These are phyloP conservation scores for Zosterops japonicus DNA, from an alignment of 2,113 vertebrate genomes.

Conservation along the genomic window DNA sequence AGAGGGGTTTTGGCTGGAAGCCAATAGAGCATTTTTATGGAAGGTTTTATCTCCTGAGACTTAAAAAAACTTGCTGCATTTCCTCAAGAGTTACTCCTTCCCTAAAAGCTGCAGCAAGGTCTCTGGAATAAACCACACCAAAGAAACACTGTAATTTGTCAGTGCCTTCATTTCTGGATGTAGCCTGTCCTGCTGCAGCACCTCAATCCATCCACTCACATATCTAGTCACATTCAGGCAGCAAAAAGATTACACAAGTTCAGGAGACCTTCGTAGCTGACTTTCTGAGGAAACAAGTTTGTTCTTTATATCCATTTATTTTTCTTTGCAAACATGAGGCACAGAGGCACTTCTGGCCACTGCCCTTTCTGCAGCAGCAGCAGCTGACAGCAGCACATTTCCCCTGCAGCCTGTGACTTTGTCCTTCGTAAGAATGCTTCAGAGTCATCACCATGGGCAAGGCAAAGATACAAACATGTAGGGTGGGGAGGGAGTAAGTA, in stretches of 20 bases:
- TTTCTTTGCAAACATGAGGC: neutral
- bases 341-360: neutral
- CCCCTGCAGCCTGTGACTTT: neutral
- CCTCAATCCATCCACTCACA: slow-evolving; percentile 19
- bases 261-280: neutral
- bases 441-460: neutral
- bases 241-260: neutral
- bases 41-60: neutral
- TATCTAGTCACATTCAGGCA: neutral
- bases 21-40: neutral
- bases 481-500: neutral
- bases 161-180: neutral
- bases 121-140: neutral
- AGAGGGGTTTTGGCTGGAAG: neutral
- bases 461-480: neutral
- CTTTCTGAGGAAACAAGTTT: slow-evolving; percentile 2
- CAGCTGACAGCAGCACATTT: neutral
- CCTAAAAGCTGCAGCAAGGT: neutral
- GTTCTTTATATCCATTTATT: neutral
- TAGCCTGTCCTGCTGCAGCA: neutral
- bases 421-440: neutral
- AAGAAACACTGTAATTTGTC: slow-evolving; percentile 6
- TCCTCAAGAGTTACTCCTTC: neutral
- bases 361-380: neutral
- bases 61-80: neutral